A percentile compares a stretch with the other conserved stretches of the same genome.
Evolutionary conservation across 2,797 vertebrate species (phyloP).

Genomic region (Cyprinella venusta): DNA sequence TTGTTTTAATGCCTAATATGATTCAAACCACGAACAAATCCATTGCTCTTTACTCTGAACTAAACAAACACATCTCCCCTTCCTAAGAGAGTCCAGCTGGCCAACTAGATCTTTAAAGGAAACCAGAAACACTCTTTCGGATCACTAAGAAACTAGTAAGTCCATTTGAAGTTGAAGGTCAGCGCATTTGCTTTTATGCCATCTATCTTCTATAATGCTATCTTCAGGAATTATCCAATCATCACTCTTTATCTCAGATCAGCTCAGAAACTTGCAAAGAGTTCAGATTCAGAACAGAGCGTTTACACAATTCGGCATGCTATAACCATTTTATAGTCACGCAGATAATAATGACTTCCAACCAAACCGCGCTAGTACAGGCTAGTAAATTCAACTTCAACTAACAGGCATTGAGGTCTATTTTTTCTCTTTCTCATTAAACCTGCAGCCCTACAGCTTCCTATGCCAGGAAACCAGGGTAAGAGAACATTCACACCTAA

Average conservation of each 20-base stretch:
- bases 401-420: conserved; percentile 25
- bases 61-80: not conserved
- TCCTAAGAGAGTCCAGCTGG: not conserved
- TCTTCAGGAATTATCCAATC: not conserved
- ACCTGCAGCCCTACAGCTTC: conserved; percentile 31
- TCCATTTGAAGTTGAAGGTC: not conserved
- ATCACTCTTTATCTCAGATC: not conserved
- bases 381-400: conserved; percentile 31
- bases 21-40: not conserved
- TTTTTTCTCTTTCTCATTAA: conserved; percentile 34
- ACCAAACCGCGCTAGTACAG: not conserved
- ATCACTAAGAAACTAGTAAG: not conserved
- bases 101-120: not conserved
- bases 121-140: not conserved
- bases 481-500: conserved; percentile 42
- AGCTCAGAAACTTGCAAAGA: not conserved
- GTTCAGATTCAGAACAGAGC: not conserved
- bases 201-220: not conserved
- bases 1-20: not conserved
- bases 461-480: conserved; percentile 43
- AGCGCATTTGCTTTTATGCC: not conserved
- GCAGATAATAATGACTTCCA: conserved; percentile 20
- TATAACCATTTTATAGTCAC: conserved; percentile 30
- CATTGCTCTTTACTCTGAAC: not conserved
- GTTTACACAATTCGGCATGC: not conserved